These are phyloP conservation scores for Sesia apiformis DNA, from an alignment of 2,888 invertebrate genomes.

Conservation along the genomic window DNA sequence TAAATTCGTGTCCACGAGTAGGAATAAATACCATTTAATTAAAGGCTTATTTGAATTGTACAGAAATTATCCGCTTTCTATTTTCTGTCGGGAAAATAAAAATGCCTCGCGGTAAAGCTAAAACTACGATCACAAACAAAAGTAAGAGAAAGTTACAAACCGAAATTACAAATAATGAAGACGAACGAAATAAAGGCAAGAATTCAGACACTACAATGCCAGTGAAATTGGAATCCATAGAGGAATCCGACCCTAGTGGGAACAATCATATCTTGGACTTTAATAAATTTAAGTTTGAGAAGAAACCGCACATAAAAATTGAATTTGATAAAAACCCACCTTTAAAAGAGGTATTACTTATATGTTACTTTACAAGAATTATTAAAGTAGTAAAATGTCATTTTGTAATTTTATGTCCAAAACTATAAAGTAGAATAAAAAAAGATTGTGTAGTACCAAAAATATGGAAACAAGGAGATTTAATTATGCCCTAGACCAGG, in stretches of 20 bases:
- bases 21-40: too few species aligned
- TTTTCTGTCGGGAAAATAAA: conserved; percentile 1
- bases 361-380: neutral
- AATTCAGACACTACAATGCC: neutral
- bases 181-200: too few species aligned
- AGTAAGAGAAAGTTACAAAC: neutral
- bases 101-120: conserved; percentile 39
- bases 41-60: too few species aligned
- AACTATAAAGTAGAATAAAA: too few species aligned
- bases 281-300: conserved; percentile 46
- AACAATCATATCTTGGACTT: conserved; percentile 25
- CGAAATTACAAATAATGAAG: too few species aligned
- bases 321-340: conserved; percentile 46
- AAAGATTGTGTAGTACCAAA: too few species aligned
- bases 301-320: conserved; percentile 51
- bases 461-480: too few species aligned
- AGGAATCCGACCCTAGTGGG: conserved; percentile 9
- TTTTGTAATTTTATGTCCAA: too few species aligned
- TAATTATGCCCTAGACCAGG: too few species aligned
- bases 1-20: too few species aligned
- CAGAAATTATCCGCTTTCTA: too few species aligned
- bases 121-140: conserved; percentile 7
- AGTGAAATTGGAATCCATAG: conserved; percentile 17
- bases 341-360: conserved; percentile 25
- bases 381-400: neutral